Conservation (phyloP, 2,113 vertebrate genomes). For the Sus scrofa region DNA sequence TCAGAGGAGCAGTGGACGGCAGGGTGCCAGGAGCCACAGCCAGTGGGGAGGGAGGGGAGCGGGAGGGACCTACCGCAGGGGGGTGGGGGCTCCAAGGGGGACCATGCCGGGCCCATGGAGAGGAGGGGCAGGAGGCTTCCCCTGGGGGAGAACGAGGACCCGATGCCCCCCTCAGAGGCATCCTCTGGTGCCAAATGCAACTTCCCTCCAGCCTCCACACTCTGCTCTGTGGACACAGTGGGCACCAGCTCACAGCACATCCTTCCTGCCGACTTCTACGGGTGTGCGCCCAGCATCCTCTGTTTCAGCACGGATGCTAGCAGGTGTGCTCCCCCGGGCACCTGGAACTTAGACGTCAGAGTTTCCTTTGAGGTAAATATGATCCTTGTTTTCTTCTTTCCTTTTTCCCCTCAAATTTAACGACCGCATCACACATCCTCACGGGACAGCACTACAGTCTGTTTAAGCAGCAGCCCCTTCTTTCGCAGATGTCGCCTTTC, state of each 20-base stretch:
- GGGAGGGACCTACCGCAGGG: neutral
- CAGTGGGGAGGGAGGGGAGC: fast-evolving
- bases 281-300: fast-evolving
- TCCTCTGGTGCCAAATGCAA: fast-evolving
- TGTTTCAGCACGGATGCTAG: fast-evolving
- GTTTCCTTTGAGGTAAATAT: neutral
- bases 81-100: neutral
- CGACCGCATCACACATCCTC: fast-evolving
- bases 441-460: fast-evolving
- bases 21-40: neutral
- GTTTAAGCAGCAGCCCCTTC: fast-evolving
- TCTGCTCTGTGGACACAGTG: fast-evolving
- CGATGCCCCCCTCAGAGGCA: fast-evolving
- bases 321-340: fast-evolving
- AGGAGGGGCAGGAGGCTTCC: neutral
- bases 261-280: neutral
- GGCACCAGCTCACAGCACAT: fast-evolving
- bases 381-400: too few relatives aligned
- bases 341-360: fast-evolving
- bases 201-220: neutral
- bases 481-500: too few relatives aligned
- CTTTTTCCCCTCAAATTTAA: too few relatives aligned
- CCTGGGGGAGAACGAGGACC: fast-evolving
- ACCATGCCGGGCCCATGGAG: fast-evolving
- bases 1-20: neutral